These are phyloP conservation scores for Branchinecta sandiegonensis DNA, from an alignment of 2,888 invertebrate genomes.

Conservation along the genomic window DNA sequence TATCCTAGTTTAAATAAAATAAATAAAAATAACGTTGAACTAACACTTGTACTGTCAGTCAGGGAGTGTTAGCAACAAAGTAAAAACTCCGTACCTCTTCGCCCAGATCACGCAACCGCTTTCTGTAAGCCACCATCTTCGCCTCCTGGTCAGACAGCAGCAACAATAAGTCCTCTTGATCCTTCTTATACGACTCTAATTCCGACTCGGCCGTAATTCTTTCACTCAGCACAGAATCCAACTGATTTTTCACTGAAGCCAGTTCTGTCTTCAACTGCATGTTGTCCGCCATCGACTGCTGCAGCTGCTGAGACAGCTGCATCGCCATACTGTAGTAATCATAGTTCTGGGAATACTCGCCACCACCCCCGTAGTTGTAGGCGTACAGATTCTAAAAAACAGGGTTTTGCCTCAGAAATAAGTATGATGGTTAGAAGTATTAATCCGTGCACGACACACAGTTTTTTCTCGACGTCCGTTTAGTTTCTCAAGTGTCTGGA, in stretches of 20 bases:
- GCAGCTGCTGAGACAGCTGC: background rate
- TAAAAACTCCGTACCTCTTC: background rate
- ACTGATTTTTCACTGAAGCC: slow-evolving; percentile 28
- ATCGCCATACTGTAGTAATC: no score
- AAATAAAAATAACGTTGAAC: no score
- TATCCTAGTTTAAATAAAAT: no score
- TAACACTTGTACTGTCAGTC: no score
- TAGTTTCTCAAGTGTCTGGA: no score
- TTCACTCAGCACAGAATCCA: slow-evolving; percentile 28
- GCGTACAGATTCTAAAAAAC: no score
- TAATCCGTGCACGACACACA: no score
- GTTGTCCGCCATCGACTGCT: slow-evolving; percentile 25
- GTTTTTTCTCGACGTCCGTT: no score
- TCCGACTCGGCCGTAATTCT: slow-evolving; percentile 25
- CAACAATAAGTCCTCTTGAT: slow-evolving; percentile 84
- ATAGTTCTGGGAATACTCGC: no score
- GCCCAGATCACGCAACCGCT: slow-evolving; percentile 28
- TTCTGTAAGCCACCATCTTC: slow-evolving; percentile 51
- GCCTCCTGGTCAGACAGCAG: slow-evolving; percentile 74
- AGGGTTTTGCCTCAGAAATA: no score
- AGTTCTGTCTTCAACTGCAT: slow-evolving; percentile 27
- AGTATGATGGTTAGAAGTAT: no score
- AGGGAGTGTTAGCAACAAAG: background rate
- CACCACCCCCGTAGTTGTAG: no score
- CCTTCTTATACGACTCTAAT: slow-evolving; percentile 43